Conservation (phyloP, 2,888 invertebrate species). For the Anticlea derivata region DNA sequence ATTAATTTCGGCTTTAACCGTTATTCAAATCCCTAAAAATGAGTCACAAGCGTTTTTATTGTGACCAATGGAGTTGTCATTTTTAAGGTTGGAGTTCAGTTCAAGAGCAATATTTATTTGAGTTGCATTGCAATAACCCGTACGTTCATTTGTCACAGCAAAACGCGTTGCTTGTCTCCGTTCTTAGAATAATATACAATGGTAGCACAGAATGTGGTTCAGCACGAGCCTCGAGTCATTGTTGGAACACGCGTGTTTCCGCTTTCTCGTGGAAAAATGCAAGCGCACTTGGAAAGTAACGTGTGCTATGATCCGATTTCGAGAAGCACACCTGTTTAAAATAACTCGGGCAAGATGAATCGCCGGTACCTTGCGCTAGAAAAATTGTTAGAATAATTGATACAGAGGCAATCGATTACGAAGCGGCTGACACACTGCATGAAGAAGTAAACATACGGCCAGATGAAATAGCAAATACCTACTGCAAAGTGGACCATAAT, state of each 20-base stretch:
- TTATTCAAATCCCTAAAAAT: not conserved
- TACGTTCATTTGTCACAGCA: conserved; percentile 21
- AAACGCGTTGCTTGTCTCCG: conserved; percentile 47
- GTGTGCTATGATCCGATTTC: conserved; percentile 50
- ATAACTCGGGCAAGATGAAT: conserved; percentile 22
- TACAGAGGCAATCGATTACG: not conserved
- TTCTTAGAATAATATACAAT: conserved; percentile 76
- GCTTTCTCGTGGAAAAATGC: conserved; percentile 83
- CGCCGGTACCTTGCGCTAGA: not conserved
- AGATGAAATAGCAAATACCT: conserved; percentile 7
- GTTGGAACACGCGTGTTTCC: conserved; percentile 79
- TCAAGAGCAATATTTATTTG: conserved; percentile 27
- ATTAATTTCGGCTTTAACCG: conserved; percentile 8
- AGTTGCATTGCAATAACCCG: conserved; percentile 17
- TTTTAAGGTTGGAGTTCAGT: conserved; percentile 27
- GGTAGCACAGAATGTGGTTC: conserved; percentile 66
- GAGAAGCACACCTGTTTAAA: conserved; percentile 42
- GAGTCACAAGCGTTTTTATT: conserved; percentile 14
- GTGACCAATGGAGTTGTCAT: conserved; percentile 13
- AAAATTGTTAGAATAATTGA: conserved; percentile 12
- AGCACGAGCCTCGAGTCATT: conserved; percentile 71
- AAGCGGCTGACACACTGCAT: not conserved
- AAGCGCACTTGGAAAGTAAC: conserved; percentile 77
- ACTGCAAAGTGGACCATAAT: not conserved
- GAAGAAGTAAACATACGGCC: conserved; percentile 1